Percentiles rank a stretch among this genome's conserved stretches.
Evolutionary conservation across 2,797 vertebrate species (phyloP).

Genomic region (Acestrorhynchus altus): DNA sequence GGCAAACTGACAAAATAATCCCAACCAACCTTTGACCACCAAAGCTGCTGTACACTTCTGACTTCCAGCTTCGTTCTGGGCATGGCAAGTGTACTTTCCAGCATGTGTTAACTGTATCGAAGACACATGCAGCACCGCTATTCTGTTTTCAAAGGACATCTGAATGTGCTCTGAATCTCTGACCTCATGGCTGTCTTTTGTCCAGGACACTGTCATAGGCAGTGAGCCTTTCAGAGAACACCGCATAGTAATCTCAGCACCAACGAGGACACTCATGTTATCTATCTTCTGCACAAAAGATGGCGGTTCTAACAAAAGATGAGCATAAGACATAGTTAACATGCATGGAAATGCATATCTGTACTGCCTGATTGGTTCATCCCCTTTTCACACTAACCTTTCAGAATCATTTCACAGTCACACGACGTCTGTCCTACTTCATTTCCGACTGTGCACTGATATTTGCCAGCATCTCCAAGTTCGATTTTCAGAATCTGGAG

Average conservation of each 20-base stretch:
- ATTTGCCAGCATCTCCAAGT: slow-evolving; percentile 85
- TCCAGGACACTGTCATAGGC: slow-evolving; percentile 91
- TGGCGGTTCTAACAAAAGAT: slow-evolving; percentile 85
- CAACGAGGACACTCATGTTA: slow-evolving; percentile 85
- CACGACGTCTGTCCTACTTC: slow-evolving; percentile 90
- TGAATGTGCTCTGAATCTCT: slow-evolving; percentile 88
- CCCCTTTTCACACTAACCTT: slow-evolving; percentile 85
- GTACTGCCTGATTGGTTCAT: not conserved
- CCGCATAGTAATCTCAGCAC: slow-evolving; percentile 86
- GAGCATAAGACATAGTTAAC: slow-evolving; percentile 31
- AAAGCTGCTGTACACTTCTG: slow-evolving; percentile 91
- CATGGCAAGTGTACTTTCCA: slow-evolving; percentile 96
- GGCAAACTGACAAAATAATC: not conserved
- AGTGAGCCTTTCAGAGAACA: slow-evolving; percentile 90
- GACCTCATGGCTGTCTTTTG: slow-evolving; percentile 94
- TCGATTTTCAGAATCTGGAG: slow-evolving; percentile 90
- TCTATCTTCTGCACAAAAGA: slow-evolving; percentile 92
- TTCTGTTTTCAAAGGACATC: slow-evolving; percentile 88
- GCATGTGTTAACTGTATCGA: slow-evolving; percentile 86
- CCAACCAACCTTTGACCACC: slow-evolving; percentile 93
- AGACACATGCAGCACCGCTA: slow-evolving; percentile 85
- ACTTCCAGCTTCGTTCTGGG: slow-evolving; percentile 94
- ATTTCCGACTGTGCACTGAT: slow-evolving; percentile 91
- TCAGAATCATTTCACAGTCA: slow-evolving; percentile 85
- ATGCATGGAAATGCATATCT: slow-evolving; percentile 26